Evolutionary conservation across 1,140 invertebrate species (phyloP), one percentile per base, ranked within the genome.

Genomic region (Andrena cerasifolii): DNA sequence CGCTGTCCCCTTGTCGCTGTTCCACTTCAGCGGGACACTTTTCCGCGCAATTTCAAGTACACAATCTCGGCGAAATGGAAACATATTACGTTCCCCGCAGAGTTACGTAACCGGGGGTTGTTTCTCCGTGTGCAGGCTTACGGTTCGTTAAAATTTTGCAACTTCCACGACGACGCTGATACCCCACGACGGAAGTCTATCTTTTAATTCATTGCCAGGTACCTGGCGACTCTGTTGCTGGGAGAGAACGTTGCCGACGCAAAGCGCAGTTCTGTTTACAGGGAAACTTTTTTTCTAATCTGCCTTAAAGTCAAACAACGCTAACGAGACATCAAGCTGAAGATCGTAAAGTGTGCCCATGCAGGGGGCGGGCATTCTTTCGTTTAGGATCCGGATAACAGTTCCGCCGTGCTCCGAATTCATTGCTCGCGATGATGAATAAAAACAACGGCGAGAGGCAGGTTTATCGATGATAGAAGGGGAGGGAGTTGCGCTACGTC

Each of bases 391-490:
- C 3, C 14, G 26, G 12, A 1, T 61, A 73, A 74, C 14, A 33
- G 21, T 61, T 21, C 33, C 0, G 5, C 5, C 56, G 56, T 61
- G 33, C 58, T 0, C 24, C 18, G 33, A 40, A 16, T 61, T 61
- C n/a, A 5, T 40, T 21, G 16, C 10, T 16, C 10, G 14, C 54
- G 31, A 36, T 4, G 56, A 59, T n/a, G 56, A 18, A 40, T 59
- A 59, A 59, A 36, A 59, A 6, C 2, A 3, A 12, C 6, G 31
- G 10, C 24, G 6, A 14, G 26, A 5, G 26, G 12, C 10, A 10
- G 61, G 40, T 72, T 56, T 51, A 56, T 26, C n/a, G 61, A 26
- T 59, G 45, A 59, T 72, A 65, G 67, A 73, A 76, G 59, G 16
- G 24, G 14, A 43, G 51, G 33, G 24, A 28, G 51, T 33, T 24